Percentiles rank a stretch among this genome's conserved stretches.
Conservation (phyloP, 2,797 vertebrate species). For the Tiaroga cobitis region DNA sequence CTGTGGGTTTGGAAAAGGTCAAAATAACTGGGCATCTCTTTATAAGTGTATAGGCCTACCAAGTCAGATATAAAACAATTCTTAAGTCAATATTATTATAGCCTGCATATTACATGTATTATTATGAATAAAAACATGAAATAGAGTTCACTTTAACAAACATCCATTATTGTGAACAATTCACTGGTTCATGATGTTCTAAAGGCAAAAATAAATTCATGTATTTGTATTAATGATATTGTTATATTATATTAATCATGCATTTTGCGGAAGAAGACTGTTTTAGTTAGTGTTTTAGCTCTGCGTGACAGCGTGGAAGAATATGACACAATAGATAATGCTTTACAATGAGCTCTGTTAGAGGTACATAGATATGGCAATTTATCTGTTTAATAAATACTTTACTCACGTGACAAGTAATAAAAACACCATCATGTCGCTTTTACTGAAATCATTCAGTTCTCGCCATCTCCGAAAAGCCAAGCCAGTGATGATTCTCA, state of each 20-base stretch:
- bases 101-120: background rate
- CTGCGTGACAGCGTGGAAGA: background rate
- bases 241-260: too few relatives aligned
- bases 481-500: too few relatives aligned
- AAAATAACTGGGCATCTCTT: constrained; percentile 26
- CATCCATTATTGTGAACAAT: background rate
- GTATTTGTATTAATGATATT: background rate
- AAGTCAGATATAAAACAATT: constrained; percentile 14
- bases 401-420: background rate
- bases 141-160: background rate
- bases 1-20: constrained; percentile 19
- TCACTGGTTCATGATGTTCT: background rate
- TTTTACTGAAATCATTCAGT: too few relatives aligned
- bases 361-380: background rate
- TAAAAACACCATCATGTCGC: too few relatives aligned
- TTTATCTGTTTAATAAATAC: background rate
- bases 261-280: background rate
- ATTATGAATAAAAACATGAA: background rate
- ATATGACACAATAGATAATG: background rate
- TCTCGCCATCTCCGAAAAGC: too few relatives aligned
- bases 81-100: background rate
- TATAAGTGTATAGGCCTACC: background rate
- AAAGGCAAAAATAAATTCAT: background rate
- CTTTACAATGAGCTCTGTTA: background rate
- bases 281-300: background rate